Percentiles rank a stretch among this genome's conserved stretches.
These are phyloP conservation scores for Zaprionus vittiger DNA, from an alignment of 1,140 invertebrate genomes.

Conservation along the genomic window DNA sequence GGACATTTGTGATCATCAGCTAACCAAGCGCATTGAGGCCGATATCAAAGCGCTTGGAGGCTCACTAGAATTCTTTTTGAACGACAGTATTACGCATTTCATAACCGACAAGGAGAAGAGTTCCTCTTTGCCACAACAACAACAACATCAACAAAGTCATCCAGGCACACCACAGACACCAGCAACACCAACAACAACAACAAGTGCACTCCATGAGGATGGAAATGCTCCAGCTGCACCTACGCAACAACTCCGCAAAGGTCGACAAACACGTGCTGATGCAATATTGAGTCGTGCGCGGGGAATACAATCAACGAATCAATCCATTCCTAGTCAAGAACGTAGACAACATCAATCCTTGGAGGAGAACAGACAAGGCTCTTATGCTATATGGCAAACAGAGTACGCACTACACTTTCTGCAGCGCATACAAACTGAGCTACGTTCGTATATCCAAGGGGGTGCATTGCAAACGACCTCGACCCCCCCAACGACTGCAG, in stretches of 20 bases:
- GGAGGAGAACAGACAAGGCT: constrained; percentile 31
- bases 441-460: constrained; percentile 68
- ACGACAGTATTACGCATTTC: constrained; percentile 86
- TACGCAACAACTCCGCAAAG: constrained; percentile 37
- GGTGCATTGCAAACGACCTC: constrained; percentile 13
- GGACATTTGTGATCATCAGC: constrained; percentile 88
- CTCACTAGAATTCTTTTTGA: constrained; percentile 87
- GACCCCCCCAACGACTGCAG: constrained; percentile 8
- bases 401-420: constrained; percentile 85
- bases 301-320: constrained; percentile 17
- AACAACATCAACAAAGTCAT: constrained; percentile 25
- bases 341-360: constrained; percentile 8
- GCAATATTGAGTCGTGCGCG: constrained; percentile 88
- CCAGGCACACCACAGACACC: constrained; percentile 45
- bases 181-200: constrained; percentile 52
- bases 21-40: constrained; percentile 87
- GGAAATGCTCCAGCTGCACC: constrained; percentile 35
- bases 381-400: constrained; percentile 85
- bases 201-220: constrained; percentile 50
- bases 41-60: constrained; percentile 89
- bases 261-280: constrained; percentile 87
- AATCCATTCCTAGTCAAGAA: constrained; percentile 8
- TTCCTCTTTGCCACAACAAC: constrained; percentile 1
- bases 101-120: constrained; percentile 85
- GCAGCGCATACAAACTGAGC: constrained; percentile 71